A percentile compares a stretch with the other conserved stretches of the same genome.
Conservation (phyloP, 2,797 vertebrate species). For the Delichon dasypus region DNA sequence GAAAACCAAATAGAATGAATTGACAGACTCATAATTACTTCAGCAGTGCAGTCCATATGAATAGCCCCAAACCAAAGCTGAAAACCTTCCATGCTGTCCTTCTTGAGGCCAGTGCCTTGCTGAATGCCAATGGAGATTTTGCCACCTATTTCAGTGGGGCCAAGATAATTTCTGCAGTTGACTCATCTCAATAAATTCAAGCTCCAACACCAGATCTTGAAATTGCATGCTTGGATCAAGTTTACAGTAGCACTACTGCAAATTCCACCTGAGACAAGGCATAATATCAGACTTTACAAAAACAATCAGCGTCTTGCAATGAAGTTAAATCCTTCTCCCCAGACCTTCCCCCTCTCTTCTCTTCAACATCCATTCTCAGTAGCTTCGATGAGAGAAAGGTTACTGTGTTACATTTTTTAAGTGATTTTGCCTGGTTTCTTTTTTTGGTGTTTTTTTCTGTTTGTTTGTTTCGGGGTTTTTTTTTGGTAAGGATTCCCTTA, state of each 20-base stretch:
- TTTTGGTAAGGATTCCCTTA: neutral
- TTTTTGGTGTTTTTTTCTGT: too few species aligned
- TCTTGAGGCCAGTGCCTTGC: neutral
- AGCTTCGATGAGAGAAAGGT: neutral
- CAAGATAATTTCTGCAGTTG: neutral
- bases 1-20: neutral
- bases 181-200: neutral
- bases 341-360: neutral
- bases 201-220: neutral
- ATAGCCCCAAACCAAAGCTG: neutral
- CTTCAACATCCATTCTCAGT: neutral
- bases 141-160: neutral
- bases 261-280: neutral
- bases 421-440: neutral
- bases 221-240: neutral
- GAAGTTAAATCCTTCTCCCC: neutral
- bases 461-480: too few species aligned
- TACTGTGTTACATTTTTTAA: neutral
- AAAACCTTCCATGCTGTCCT: neutral
- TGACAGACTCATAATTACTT: neutral
- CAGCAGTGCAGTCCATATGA: neutral
- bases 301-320: neutral
- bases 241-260: neutral
- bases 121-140: neutral
- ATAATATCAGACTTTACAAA: neutral